Conservation (phyloP, 2,888 invertebrate genomes). For the Nemapogon koenigi region DNA sequence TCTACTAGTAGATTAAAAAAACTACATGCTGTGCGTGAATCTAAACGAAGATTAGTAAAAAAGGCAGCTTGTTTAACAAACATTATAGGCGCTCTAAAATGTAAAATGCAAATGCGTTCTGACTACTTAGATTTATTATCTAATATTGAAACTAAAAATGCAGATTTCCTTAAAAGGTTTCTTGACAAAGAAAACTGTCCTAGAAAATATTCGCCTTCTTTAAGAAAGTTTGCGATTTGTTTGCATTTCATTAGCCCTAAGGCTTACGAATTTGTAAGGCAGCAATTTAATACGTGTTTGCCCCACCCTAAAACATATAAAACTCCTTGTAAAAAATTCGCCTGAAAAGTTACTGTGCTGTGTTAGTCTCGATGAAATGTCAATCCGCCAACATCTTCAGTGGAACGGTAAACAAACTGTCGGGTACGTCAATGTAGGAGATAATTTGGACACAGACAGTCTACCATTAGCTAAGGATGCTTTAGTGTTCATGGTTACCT, state of each 20-base stretch:
- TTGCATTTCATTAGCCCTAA: slow-evolving; percentile 2
- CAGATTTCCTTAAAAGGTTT: too few species aligned
- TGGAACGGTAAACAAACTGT: slow-evolving; percentile 1
- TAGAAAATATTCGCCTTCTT: slow-evolving; percentile 1
- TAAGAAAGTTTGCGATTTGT: slow-evolving; percentile 4
- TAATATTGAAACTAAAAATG: too few species aligned
- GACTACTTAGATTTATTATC: too few species aligned
- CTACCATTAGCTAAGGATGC: slow-evolving; percentile 1
- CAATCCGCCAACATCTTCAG: background rate
- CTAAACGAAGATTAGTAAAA: slow-evolving; percentile 2
- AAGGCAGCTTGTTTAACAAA: too few species aligned
- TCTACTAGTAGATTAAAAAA: slow-evolving; percentile 1
- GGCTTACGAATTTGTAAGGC: slow-evolving; percentile 4
- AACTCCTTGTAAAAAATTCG: background rate
- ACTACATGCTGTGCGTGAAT: slow-evolving; percentile 3
- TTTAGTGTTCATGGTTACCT: slow-evolving; percentile 3
- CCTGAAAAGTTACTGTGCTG: slow-evolving; percentile 1
- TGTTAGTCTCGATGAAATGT: slow-evolving; percentile 4
- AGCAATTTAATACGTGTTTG: slow-evolving; percentile 3
- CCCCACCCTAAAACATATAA: slow-evolving; percentile 1
- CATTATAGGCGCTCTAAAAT: too few species aligned
- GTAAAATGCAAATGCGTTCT: too few species aligned
- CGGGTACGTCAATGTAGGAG: slow-evolving; percentile 1
- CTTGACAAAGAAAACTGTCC: background rate
- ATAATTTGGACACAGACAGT: background rate